A percentile compares a stretch with the other conserved stretches of the same genome.
Evolutionary conservation across 2,888 invertebrate genomes (phyloP).

Genomic region (Adelognathus sp.): DNA sequence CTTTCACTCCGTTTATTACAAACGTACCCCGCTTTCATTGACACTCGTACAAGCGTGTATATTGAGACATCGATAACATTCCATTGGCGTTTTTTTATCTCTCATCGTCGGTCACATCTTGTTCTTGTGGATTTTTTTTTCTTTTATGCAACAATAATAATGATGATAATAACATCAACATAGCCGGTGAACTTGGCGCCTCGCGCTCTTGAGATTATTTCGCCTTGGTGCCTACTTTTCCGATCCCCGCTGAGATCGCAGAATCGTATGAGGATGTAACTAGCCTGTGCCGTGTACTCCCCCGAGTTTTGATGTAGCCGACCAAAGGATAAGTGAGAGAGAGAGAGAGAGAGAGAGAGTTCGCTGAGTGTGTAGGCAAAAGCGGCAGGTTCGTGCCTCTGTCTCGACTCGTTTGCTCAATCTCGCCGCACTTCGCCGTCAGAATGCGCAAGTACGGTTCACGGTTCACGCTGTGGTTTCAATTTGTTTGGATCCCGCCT

Average conservation of each 20-base stretch:
- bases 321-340: slow-evolving; percentile 17
- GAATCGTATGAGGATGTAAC: slow-evolving; percentile 43
- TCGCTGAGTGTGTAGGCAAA: slow-evolving; percentile 42
- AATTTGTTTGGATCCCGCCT: slow-evolving; percentile 45
- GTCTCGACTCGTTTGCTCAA: slow-evolving; percentile 53
- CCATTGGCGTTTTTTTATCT: slow-evolving; percentile 25
- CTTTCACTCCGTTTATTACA: slow-evolving; percentile 14
- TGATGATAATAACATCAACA: slow-evolving; percentile 9
- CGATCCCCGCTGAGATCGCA: background rate
- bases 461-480: slow-evolving; percentile 51
- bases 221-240: slow-evolving; percentile 30
- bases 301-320: slow-evolving; percentile 58
- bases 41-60: too few relatives aligned
- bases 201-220: slow-evolving; percentile 38
- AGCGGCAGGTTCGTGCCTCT: slow-evolving; percentile 39
- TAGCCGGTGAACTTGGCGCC: slow-evolving; percentile 45
- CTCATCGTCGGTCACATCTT: background rate
- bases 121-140: background rate
- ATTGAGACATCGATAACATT: slow-evolving; percentile 22
- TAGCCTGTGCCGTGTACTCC: slow-evolving; percentile 39
- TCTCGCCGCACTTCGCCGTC: slow-evolving; percentile 49
- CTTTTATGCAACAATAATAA: slow-evolving; percentile 7
- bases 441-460: slow-evolving; percentile 28
- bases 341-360: slow-evolving; percentile 16
- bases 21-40: background rate